These are phyloP conservation scores for Dendrolimus kikuchii DNA, from an alignment of 1,140 invertebrate genomes.

Conservation along the genomic window DNA sequence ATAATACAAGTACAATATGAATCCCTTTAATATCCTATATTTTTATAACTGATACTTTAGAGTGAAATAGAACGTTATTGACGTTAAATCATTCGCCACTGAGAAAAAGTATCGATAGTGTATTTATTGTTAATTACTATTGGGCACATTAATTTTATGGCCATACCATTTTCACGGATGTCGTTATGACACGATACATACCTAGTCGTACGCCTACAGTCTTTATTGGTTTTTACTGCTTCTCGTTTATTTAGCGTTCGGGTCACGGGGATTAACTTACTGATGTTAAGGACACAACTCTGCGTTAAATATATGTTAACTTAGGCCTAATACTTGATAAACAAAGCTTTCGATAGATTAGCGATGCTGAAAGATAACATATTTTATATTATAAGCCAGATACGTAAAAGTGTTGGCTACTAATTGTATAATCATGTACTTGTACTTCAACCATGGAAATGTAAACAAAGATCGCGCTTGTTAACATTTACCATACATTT, in stretches of 20 bases:
- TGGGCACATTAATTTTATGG: constrained; percentile 8
- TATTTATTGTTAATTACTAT: no score
- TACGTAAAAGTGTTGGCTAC: constrained; percentile 4
- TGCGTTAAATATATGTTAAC: constrained; percentile 13
- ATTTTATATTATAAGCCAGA: constrained; percentile 10
- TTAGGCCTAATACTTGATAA: constrained; percentile 8
- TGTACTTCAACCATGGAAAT: constrained; percentile 17
- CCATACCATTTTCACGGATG: constrained; percentile 5
- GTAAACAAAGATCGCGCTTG: constrained; percentile 15
- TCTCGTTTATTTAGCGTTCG: constrained; percentile 11
- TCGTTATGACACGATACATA: constrained; percentile 7
- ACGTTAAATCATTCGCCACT: no score
- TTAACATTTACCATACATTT: constrained; percentile 23
- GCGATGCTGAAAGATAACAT: constrained; percentile 9
- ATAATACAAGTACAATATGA: no score
- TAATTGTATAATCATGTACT: constrained; percentile 17
- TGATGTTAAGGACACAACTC: constrained; percentile 16
- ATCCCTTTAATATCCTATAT: no score
- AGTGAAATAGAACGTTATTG: no score
- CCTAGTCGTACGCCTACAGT: constrained; percentile 6
- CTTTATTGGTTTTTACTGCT: constrained; percentile 18
- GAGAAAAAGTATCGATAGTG: no score
- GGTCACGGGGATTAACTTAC: constrained; percentile 17
- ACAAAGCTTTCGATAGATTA: constrained; percentile 10
- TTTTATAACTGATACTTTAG: no score